Base-by-base conservation (phyloP, 2,888 invertebrate species). In the Patella pellucida region DNA sequence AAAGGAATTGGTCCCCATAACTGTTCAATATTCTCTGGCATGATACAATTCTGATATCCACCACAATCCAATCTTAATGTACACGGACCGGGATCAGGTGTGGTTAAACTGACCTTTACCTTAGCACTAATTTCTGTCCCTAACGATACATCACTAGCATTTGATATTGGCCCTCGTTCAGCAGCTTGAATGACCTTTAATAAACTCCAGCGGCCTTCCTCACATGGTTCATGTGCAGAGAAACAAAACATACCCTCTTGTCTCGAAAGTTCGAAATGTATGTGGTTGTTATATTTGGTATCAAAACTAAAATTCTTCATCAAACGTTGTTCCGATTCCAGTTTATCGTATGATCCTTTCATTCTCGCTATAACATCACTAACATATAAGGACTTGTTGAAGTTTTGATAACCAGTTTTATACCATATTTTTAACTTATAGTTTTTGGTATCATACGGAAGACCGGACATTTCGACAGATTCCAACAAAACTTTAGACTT, bases 1-100 rank as follows among this genome's bases (percentile, higher is more conserved):
- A 90, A 82, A 5, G 87, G 87, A 5, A 90, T 86, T 15, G 90
- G 90, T 54, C 90, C 90, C 90, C 90, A 90, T 71, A 90, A 78
- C 72, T 85, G 83, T 76, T 89, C 88, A 16, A 86, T 81, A 16
- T 85, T 82, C 69, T 88, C 89, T 19, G 90, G 90, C 85, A 89
- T 91, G 79, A 84, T 89, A 84, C 83, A 91, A 77, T 84, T 89
- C 86, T 84, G 89, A 85, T 81, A 91, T 72, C 81, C 86, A 77
- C 85, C 90, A 19, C 90, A 84, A 67, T 90, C 89, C 78, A 90
- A 85, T 76, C 79, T 79, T 41, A 89, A 80, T 9, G 85, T 79
- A 74, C 85, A 84, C 15, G 82, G 82, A 4, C 87, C 87, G 16
- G 82, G 79, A 67, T 81, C 78, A 2, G 77, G 79, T 27, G 83